Evolutionary conservation across 1,140 invertebrate species (phyloP).

Genomic region (Mizuhopecten yessoensis): DNA sequence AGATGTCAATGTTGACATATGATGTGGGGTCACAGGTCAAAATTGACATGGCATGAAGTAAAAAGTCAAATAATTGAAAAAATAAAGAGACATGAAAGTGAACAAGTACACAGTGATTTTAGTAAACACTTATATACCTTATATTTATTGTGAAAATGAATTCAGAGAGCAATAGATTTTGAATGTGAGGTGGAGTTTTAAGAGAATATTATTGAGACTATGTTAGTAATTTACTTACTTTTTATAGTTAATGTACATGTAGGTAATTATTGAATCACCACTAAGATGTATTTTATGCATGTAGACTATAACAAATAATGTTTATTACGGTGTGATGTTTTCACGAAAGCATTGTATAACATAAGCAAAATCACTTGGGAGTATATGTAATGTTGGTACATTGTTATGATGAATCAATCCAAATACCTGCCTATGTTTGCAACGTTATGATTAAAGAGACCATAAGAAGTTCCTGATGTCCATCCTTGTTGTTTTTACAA

Average conservation of each 20-base stretch:
- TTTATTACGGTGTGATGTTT: not conserved
- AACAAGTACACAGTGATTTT: not conserved
- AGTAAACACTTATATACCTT: not conserved
- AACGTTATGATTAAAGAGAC: not conserved
- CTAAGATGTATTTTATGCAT: not conserved
- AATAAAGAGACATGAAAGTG: not conserved
- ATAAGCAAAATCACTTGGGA: no score
- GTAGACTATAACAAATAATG: not conserved
- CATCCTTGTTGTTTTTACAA: no score
- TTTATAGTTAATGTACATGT: no score
- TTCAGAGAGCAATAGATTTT: not conserved
- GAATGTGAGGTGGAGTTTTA: not conserved
- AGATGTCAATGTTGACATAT: not conserved
- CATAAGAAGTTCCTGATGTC: no score
- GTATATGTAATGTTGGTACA: no score
- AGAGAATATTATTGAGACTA: not conserved
- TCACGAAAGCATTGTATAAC: not conserved
- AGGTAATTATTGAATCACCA: no score
- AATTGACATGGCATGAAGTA: not conserved
- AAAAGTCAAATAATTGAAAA: not conserved
- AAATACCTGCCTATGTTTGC: slow-evolving; percentile 23
- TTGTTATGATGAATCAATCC: not conserved
- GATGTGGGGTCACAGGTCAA: no score
- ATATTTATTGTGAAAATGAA: not conserved
- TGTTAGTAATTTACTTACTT: not conserved